phyloP scores from a whole-genome alignment of 1,140 invertebrate genomes.

The Andricus grossulariae region DNA sequence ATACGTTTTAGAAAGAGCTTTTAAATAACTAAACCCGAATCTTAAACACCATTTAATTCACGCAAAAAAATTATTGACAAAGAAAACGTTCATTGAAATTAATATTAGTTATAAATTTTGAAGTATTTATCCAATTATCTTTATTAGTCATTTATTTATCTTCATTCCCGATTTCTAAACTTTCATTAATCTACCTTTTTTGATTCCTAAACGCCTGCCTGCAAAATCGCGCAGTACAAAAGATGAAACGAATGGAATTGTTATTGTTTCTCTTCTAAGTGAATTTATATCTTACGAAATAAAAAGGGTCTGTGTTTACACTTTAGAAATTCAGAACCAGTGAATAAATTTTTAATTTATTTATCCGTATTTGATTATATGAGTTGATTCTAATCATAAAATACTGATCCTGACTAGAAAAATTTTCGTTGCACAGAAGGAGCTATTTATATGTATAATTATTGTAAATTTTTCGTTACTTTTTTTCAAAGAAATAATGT shows the following conservation, averaged over 20 bases:
- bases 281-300: too few species aligned
- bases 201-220: not conserved
- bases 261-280: not conserved
- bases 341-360: too few species aligned
- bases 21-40: not conserved
- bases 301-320: too few species aligned
- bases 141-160: not conserved
- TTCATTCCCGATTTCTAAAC: not conserved
- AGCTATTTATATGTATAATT: too few species aligned
- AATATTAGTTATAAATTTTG: not conserved
- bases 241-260: not conserved
- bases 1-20: constrained; percentile 5
- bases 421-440: too few species aligned
- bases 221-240: not conserved
- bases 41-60: not conserved
- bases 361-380: too few species aligned
- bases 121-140: too few species aligned
- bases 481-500: too few species aligned
- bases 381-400: too few species aligned
- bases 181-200: not conserved
- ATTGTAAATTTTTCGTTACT: too few species aligned
- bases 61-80: not conserved
- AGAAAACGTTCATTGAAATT: not conserved
- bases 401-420: too few species aligned
- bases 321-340: too few species aligned